phyloP scores from a whole-genome alignment of 1,140 invertebrate species.

The Drosophila eugracilis region DNA sequence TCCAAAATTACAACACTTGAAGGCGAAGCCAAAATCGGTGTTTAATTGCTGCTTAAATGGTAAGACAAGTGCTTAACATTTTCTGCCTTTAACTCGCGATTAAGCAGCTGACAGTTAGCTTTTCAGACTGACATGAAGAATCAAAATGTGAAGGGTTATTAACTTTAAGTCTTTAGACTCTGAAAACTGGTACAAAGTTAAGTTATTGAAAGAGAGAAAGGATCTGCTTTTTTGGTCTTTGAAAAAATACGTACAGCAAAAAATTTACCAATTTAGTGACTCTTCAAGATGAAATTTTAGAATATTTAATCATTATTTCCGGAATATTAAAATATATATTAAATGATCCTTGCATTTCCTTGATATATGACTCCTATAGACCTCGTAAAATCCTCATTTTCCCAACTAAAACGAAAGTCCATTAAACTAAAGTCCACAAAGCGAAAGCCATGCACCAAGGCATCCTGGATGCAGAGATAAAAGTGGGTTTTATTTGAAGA shows the following conservation, averaged over 20 bases:
- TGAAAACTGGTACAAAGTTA: too few relatives aligned
- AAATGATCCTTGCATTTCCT: too few relatives aligned
- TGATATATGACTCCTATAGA: too few relatives aligned
- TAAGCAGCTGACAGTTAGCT: constrained; percentile 15
- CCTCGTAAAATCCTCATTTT: too few relatives aligned
- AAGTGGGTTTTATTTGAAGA: constrained; percentile 39
- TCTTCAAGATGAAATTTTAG: too few relatives aligned
- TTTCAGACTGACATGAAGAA: constrained; percentile 16
- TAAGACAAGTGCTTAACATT: constrained; percentile 6
- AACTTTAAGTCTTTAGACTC: constrained; percentile 1
- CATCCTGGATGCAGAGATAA: constrained; percentile 6
- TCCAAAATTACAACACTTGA: constrained; percentile 4
- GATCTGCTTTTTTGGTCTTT: too few relatives aligned
- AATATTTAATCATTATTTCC: too few relatives aligned
- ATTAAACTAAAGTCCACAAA: constrained; percentile 8
- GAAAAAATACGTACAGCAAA: too few relatives aligned
- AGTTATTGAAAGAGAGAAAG: too few relatives aligned
- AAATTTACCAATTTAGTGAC: too few relatives aligned
- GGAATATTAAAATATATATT: too few relatives aligned
- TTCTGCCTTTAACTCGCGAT: not conserved
- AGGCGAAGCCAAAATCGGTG: constrained; percentile 10
- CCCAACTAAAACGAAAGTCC: not conserved
- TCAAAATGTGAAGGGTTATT: constrained; percentile 35
- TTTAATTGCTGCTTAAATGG: constrained; percentile 27
- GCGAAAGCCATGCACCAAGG: not conserved